A percentile compares a stretch with the other conserved stretches of the same genome.
Evolutionary conservation across 1,140 invertebrate species (phyloP).

Genomic region (Mylabris phalerata): DNA sequence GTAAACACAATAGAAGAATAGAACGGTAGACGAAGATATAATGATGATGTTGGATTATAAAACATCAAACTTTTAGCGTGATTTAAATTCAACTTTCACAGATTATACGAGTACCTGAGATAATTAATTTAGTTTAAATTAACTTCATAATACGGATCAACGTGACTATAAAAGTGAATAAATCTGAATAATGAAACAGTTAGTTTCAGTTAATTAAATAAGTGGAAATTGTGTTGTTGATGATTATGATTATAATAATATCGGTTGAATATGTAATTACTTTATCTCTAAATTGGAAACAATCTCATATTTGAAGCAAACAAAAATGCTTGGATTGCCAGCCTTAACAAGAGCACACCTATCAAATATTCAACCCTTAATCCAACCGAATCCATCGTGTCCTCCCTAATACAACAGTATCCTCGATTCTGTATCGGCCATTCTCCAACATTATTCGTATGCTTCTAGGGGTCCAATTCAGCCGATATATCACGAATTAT

Average conservation of each 20-base stretch:
- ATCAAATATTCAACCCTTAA: slow-evolving; percentile 23
- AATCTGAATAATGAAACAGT: neutral
- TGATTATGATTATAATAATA: too few species aligned
- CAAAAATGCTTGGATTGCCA: neutral
- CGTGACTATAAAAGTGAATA: neutral
- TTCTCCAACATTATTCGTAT: slow-evolving; percentile 1
- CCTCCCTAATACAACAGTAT: slow-evolving; percentile 4
- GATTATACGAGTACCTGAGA: slow-evolving; percentile 2
- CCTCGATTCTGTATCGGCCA: neutral
- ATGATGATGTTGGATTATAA: too few species aligned
- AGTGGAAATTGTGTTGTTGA: too few species aligned
- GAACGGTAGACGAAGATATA: too few species aligned
- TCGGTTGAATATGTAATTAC: neutral
- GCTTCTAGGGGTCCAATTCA: slow-evolving; percentile 7
- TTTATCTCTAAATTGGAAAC: neutral
- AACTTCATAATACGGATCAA: slow-evolving; percentile 15
- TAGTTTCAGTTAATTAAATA: neutral
- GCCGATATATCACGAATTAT: slow-evolving; percentile 10
- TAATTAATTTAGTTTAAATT: slow-evolving; percentile 15
- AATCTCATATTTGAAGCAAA: neutral
- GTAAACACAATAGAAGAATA: too few species aligned
- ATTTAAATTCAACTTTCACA: neutral
- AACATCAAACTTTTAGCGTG: neutral
- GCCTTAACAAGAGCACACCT: neutral
- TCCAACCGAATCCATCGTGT: slow-evolving; percentile 16